phyloP scores from a whole-genome alignment of 2,888 invertebrate genomes.

The Cerastis rubricosa region DNA sequence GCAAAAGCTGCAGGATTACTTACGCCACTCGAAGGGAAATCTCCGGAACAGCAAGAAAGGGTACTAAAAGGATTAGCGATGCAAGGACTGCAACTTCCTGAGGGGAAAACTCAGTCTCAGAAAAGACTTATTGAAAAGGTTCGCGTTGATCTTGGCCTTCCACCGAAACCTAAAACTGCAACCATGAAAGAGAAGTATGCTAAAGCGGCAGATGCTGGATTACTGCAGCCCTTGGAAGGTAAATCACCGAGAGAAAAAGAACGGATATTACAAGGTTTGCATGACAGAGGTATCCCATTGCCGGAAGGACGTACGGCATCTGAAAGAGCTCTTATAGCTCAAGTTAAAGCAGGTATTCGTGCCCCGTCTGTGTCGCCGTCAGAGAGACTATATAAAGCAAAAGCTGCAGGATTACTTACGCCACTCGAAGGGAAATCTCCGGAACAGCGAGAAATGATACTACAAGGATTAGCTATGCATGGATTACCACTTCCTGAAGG shows the following conservation, averaged over 20 bases:
- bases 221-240: slow-evolving; percentile 12
- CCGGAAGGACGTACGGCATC: not conserved
- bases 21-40: slow-evolving; percentile 16
- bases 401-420: not conserved
- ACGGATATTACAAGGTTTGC: slow-evolving; percentile 62
- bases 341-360: not conserved
- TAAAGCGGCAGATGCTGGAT: slow-evolving; percentile 19
- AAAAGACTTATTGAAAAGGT: not conserved
- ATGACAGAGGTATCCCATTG: not conserved
- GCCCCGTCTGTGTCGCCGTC: not conserved
- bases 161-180: slow-evolving; percentile 15
- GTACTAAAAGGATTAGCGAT: not conserved
- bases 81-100: slow-evolving; percentile 18
- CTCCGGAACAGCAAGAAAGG: not conserved
- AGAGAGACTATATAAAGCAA: not conserved
- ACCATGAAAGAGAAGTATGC: slow-evolving; percentile 6
- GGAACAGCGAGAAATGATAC: not conserved
- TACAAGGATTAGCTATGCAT: not conserved
- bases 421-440: not conserved
- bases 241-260: slow-evolving; percentile 40
- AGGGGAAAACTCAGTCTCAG: not conserved
- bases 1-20: slow-evolving; percentile 12
- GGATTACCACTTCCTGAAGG: not conserved
- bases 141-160: slow-evolving; percentile 17
- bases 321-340: not conserved